Evolutionary conservation across 2,888 invertebrate species (phyloP).

Genomic region (Lasioglossum figueresi): DNA sequence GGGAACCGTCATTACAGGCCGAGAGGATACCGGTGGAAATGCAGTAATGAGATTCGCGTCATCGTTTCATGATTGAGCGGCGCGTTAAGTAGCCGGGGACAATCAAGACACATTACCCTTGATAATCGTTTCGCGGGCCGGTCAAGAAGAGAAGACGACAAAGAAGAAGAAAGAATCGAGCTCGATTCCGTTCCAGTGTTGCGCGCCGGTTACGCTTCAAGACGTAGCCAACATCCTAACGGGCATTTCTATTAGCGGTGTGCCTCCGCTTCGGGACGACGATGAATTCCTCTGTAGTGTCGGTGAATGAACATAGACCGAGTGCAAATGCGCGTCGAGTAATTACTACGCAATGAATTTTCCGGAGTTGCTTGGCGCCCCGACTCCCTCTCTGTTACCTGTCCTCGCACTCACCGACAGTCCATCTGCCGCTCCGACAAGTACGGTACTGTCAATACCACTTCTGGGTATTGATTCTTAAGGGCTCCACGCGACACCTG

Average conservation of each 20-base stretch:
- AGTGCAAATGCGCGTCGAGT: constrained; percentile 10
- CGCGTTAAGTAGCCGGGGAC: constrained; percentile 30
- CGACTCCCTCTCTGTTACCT: background rate
- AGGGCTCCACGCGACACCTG: background rate
- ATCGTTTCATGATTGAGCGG: constrained; percentile 24
- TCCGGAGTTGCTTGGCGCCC: background rate
- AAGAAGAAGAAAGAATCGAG: background rate
- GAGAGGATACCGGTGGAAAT: constrained; percentile 39
- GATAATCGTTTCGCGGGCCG: constrained; percentile 29
- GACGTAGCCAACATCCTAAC: constrained; percentile 54
- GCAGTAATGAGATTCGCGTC: constrained; percentile 58
- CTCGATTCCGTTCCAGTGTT: constrained; percentile 50
- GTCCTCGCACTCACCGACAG: background rate
- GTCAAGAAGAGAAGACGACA: background rate
- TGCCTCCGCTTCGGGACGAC: constrained; percentile 23
- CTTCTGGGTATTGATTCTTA: background rate
- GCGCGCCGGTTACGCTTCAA: constrained; percentile 45
- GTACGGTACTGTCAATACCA: background rate
- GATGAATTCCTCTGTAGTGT: constrained; percentile 43
- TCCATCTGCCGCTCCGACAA: background rate
- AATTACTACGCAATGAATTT: constrained; percentile 6
- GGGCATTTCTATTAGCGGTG: constrained; percentile 51
- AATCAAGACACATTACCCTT: constrained; percentile 19
- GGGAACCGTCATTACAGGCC: constrained; percentile 48
- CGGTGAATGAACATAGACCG: constrained; percentile 20